phyloP scores from a whole-genome alignment of 2,113 vertebrate species.

The Embiotoca jacksoni region DNA sequence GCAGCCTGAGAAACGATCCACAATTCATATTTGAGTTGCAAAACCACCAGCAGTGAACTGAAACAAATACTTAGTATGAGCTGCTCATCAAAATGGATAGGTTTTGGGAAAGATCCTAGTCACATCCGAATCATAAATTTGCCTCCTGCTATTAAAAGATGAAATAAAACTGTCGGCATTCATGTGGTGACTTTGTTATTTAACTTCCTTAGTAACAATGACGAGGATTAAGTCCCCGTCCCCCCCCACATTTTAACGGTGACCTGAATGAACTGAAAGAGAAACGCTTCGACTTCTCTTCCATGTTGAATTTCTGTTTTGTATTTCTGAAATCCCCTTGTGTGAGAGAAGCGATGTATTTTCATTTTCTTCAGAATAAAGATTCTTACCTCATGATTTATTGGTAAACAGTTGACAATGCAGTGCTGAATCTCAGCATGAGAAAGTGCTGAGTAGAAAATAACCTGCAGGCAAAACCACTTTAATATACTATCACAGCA shows the following conservation, averaged over 20 bases:
- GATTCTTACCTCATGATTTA: no score
- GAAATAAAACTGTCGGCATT: not conserved
- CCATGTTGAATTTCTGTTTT: no score
- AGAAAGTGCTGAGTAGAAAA: not conserved
- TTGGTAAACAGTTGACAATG: not conserved
- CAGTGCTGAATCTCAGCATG: not conserved
- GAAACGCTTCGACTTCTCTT: no score
- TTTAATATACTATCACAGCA: slow-evolving; percentile 1
- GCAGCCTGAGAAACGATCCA: not conserved
- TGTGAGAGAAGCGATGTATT: not conserved
- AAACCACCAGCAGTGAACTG: slow-evolving; percentile 2
- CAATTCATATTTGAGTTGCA: slow-evolving; percentile 16
- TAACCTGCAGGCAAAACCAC: not conserved
- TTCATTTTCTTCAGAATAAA: no score
- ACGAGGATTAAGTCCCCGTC: no score
- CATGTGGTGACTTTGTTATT: not conserved
- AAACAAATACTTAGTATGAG: not conserved
- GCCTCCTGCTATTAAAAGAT: not conserved
- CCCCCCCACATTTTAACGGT: no score
- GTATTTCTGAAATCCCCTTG: slow-evolving; percentile 10
- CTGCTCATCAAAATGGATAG: slow-evolving; percentile 7
- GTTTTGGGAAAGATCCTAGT: not conserved
- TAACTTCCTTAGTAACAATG: not conserved
- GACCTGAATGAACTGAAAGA: no score
- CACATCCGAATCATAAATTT: slow-evolving; percentile 16